phyloP scores from a whole-genome alignment of 1,140 invertebrate genomes.

The Diplogasteroides magnus region DNA sequence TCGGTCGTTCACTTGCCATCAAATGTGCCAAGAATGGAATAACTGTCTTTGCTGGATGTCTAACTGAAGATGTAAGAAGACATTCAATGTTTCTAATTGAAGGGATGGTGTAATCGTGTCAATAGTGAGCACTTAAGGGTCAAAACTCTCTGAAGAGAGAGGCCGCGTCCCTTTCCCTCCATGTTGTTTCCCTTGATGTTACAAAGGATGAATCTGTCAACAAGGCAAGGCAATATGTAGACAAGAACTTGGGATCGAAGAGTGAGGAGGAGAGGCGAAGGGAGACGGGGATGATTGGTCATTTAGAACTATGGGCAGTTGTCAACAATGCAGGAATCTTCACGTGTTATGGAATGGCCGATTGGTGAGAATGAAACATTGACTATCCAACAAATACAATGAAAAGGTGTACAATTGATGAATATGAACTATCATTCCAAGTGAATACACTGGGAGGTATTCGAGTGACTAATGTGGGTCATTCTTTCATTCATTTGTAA shows the following conservation, averaged over 20 bases:
- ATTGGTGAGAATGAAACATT: constrained; percentile 20
- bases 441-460: constrained; percentile 39
- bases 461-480: constrained; percentile 30
- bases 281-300: not conserved
- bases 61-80: constrained; percentile 33
- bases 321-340: constrained; percentile 46
- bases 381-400: not conserved
- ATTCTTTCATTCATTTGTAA: constrained; percentile 7
- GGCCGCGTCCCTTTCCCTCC: constrained; percentile 6
- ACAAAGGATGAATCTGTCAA: constrained; percentile 34
- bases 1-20: constrained; percentile 32
- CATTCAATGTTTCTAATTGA: too few species aligned
- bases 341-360: constrained; percentile 46
- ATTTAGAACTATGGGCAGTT: constrained; percentile 41
- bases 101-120: too few species aligned
- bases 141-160: constrained; percentile 17
- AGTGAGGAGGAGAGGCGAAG: constrained; percentile 10
- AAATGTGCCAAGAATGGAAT: constrained; percentile 33
- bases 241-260: constrained; percentile 19
- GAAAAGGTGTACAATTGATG: constrained; percentile 17
- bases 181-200: constrained; percentile 29
- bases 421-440: constrained; percentile 38
- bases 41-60: constrained; percentile 35
- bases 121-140: constrained; percentile 12
- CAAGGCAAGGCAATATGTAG: constrained; percentile 26